Conservation (phyloP, 92 coral and sea anemone species). For the Porites evermanni region DNA sequence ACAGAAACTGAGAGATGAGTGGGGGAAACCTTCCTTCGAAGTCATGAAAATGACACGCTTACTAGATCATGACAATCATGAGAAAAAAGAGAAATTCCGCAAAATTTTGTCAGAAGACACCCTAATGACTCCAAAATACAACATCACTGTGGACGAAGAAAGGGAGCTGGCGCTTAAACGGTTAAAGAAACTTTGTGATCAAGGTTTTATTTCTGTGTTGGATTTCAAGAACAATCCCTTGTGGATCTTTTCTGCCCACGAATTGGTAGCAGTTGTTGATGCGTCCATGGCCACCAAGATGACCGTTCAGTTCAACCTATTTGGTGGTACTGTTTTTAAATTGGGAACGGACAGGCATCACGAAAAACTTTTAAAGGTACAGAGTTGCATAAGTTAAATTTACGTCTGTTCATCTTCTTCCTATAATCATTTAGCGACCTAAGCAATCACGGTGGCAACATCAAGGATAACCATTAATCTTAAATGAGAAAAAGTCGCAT, state of each 20-base stretch:
- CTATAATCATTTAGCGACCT: too few relatives aligned
- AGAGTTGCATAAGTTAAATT: background rate
- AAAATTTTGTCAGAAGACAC: constrained; percentile 72
- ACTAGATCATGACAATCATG: constrained; percentile 84
- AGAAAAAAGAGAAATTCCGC: constrained; percentile 75
- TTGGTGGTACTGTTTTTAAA: constrained; percentile 80
- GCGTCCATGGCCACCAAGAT: constrained; percentile 91
- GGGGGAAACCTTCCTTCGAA: constrained; percentile 81
- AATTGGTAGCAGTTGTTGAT: constrained; percentile 78
- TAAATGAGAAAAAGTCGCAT: too few relatives aligned
- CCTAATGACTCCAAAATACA: constrained; percentile 78
- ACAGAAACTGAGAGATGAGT: constrained; percentile 71
- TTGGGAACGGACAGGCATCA: constrained; percentile 78
- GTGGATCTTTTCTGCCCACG: constrained; percentile 89
- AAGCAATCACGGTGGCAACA: too few relatives aligned
- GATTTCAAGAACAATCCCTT: constrained; percentile 80
- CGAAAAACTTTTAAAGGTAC: constrained; percentile 49
- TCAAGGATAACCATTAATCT: too few relatives aligned
- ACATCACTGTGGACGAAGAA: constrained; percentile 83
- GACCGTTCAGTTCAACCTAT: constrained; percentile 92
- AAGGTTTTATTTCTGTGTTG: constrained; percentile 80
- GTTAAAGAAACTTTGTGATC: constrained; percentile 77
- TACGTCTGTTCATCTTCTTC: too few relatives aligned
- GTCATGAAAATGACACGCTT: constrained; percentile 72
- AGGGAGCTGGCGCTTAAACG: constrained; percentile 77